Conservation (phyloP, 2,888 invertebrate genomes). For the Argyra leucocephala region DNA sequence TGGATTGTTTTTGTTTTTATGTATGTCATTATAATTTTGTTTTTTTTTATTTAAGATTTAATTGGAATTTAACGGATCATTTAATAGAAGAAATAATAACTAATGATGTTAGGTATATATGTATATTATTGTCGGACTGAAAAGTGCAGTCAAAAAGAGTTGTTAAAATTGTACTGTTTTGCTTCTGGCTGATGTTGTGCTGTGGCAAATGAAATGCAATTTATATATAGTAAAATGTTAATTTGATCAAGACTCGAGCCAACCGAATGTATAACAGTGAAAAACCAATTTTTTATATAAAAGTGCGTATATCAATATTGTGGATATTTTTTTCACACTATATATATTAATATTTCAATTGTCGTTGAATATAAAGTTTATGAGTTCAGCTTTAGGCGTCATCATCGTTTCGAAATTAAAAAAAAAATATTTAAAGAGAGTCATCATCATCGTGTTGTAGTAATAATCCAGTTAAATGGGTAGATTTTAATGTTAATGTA, state of each 20-base stretch:
- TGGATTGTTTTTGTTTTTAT: too few relatives aligned
- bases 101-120: too few relatives aligned
- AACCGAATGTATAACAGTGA: not conserved
- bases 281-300: not conserved
- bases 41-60: too few relatives aligned
- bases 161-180: not conserved
- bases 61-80: too few relatives aligned
- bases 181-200: not conserved
- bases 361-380: not conserved
- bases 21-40: too few relatives aligned
- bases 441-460: too few relatives aligned
- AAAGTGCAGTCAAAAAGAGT: not conserved
- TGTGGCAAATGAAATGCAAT: too few relatives aligned
- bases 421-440: too few relatives aligned
- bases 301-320: not conserved
- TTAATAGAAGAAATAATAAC: too few relatives aligned
- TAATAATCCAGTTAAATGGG: not conserved
- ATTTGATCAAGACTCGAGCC: not conserved
- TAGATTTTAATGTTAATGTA: not conserved
- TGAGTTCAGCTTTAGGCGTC: not conserved
- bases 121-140: too few relatives aligned
- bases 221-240: not conserved
- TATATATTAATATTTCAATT: not conserved
- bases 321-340: not conserved
- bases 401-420: too few relatives aligned